Evolutionary conservation across 2,797 vertebrate species (phyloP).

Genomic region (Rhinatrema bivittatum): DNA sequence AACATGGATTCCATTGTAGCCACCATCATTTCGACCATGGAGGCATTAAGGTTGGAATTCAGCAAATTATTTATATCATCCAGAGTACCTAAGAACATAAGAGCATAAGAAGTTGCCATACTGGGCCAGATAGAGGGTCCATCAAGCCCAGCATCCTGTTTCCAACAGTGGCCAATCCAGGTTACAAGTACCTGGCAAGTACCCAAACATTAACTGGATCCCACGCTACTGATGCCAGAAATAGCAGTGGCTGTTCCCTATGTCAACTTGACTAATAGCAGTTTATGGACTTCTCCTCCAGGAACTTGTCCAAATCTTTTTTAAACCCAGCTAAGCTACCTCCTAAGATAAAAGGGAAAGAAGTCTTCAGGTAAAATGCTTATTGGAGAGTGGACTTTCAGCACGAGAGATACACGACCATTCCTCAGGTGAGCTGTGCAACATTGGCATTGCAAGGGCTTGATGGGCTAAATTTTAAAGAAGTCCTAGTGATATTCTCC

Average conservation of each 20-base stretch:
- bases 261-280: no score
- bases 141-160: no score
- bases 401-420: slow-evolving; percentile 7
- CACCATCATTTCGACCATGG: slow-evolving; percentile 46
- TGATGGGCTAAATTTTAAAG: slow-evolving; percentile 2
- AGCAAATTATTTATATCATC: background rate
- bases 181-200: no score
- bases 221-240: no score
- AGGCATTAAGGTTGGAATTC: slow-evolving; percentile 1
- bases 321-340: no score
- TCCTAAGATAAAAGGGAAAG: slow-evolving; percentile 31
- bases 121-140: no score
- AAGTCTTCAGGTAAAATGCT: slow-evolving; percentile 6
- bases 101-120: slow-evolving; percentile 14
- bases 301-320: no score
- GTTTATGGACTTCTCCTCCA: no score
- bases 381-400: background rate
- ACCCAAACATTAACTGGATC: no score
- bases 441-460: no score
- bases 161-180: no score
- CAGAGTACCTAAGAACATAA: slow-evolving; percentile 30
- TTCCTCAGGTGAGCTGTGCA: slow-evolving; percentile 7
- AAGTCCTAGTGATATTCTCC: background rate
- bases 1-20: slow-evolving; percentile 52
- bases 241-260: no score